Evolutionary conservation across 2,888 invertebrate species (phyloP).

Genomic region (Ennomos erosarius): DNA sequence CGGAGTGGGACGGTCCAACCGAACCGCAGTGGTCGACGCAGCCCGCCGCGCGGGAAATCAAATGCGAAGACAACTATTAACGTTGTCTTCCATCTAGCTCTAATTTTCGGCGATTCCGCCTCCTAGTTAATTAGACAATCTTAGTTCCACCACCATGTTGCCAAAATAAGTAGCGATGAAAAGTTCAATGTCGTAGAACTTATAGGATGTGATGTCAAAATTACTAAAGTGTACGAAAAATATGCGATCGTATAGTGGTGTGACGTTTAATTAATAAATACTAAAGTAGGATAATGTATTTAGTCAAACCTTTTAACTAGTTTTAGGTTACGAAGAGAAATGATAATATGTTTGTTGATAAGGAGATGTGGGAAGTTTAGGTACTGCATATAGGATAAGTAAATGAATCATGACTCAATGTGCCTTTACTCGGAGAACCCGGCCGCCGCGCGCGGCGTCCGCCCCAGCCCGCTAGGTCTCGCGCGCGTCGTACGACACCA

Average conservation of each 20-base stretch:
- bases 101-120: slow-evolving; percentile 71
- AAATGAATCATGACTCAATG: slow-evolving; percentile 80
- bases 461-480: slow-evolving; percentile 57
- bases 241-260: slow-evolving; percentile 75
- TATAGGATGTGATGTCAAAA: slow-evolving; percentile 77
- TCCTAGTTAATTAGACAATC: slow-evolving; percentile 78
- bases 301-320: slow-evolving; percentile 74
- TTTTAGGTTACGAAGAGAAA: slow-evolving; percentile 71
- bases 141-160: slow-evolving; percentile 83
- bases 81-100: slow-evolving; percentile 61
- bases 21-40: slow-evolving; percentile 75
- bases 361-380: slow-evolving; percentile 60
- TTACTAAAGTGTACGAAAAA: slow-evolving; percentile 72
- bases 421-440: slow-evolving; percentile 83
- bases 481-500: slow-evolving; percentile 49
- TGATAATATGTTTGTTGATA: slow-evolving; percentile 61
- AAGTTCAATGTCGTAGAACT: slow-evolving; percentile 71
- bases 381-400: slow-evolving; percentile 74
- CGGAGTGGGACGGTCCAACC: slow-evolving; percentile 73
- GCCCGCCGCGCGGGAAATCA: slow-evolving; percentile 71
- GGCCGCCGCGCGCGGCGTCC: slow-evolving; percentile 75
- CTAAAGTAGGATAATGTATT: slow-evolving; percentile 61
- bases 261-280: slow-evolving; percentile 73
- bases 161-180: slow-evolving; percentile 78
- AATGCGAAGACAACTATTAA: slow-evolving; percentile 80